These are phyloP conservation scores for Sebastes cheni DNA, from an alignment of 2,797 vertebrate genomes.

Conservation along the genomic window DNA sequence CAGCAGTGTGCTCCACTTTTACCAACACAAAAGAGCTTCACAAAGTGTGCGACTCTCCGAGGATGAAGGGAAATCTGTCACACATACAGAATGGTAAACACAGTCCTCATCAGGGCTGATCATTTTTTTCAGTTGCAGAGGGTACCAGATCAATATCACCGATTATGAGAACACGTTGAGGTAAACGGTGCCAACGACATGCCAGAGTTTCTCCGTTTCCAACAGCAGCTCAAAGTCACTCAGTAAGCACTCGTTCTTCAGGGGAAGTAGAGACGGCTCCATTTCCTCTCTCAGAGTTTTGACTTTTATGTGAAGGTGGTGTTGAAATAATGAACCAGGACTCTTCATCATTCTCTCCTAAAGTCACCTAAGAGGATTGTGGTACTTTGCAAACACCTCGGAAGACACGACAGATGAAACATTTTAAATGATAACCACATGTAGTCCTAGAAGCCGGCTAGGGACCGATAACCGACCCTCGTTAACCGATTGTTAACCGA, in stretches of 20 bases:
- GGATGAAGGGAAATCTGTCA: constrained; percentile 1
- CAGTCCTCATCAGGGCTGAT: constrained; percentile 9
- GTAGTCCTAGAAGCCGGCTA: no score
- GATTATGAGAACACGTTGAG: constrained; percentile 41
- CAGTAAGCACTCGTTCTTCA: constrained; percentile 10
- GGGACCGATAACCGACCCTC: no score
- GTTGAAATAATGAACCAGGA: neutral
- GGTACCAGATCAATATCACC: constrained; percentile 28
- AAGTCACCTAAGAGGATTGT: neutral
- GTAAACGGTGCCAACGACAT: constrained; percentile 1
- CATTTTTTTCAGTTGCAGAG: neutral
- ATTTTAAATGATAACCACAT: neutral
- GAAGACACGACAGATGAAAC: neutral
- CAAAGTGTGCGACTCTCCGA: neutral
- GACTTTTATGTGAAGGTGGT: neutral
- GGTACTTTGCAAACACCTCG: neutral
- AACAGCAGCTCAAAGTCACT: constrained; percentile 2
- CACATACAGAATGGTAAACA: neutral
- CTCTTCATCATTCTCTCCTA: neutral
- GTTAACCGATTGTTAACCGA: no score
- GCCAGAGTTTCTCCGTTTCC: constrained; percentile 4
- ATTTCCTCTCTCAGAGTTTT: neutral
- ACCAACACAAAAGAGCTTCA: neutral
- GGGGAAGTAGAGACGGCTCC: neutral
- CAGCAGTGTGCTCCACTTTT: neutral